Percentiles rank a stretch among this genome's conserved stretches.
These are phyloP conservation scores for Acanthoscelides obtectus DNA, from an alignment of 2,888 invertebrate species.

Conservation along the genomic window DNA sequence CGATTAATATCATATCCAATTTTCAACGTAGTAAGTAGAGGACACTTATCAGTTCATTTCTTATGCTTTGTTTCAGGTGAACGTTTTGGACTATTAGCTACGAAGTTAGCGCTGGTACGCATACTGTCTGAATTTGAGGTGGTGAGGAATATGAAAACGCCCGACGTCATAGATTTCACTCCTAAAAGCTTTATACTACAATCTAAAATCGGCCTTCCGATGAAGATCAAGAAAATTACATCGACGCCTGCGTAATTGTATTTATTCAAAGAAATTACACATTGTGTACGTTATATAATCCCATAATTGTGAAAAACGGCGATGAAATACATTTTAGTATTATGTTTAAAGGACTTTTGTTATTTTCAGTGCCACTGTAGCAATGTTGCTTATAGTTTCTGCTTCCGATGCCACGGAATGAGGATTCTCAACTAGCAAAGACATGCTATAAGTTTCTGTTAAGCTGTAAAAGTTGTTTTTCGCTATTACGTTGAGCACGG, in stretches of 20 bases:
- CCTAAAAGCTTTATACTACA: constrained; percentile 23
- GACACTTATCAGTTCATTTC: too few relatives aligned
- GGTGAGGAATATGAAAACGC: constrained; percentile 23
- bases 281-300: too few relatives aligned
- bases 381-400: too few relatives aligned
- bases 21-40: too few relatives aligned
- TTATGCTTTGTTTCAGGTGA: constrained; percentile 22
- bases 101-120: constrained; percentile 23
- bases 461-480: too few relatives aligned
- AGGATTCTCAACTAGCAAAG: too few relatives aligned
- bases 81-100: constrained; percentile 26
- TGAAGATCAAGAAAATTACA: constrained; percentile 17
- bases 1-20: too few relatives aligned
- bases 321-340: neutral
- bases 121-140: constrained; percentile 25
- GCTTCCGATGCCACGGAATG: too few relatives aligned
- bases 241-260: neutral
- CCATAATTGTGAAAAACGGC: too few relatives aligned
- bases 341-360: neutral
- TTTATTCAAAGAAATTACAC: neutral
- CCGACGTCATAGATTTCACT: constrained; percentile 24
- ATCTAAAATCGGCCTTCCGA: constrained; percentile 26
- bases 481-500: too few relatives aligned
- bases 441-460: too few relatives aligned
- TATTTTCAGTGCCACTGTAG: too few relatives aligned